Base-by-base conservation (phyloP, 2,113 vertebrate genomes). In the Furnarius figulus region DNA sequence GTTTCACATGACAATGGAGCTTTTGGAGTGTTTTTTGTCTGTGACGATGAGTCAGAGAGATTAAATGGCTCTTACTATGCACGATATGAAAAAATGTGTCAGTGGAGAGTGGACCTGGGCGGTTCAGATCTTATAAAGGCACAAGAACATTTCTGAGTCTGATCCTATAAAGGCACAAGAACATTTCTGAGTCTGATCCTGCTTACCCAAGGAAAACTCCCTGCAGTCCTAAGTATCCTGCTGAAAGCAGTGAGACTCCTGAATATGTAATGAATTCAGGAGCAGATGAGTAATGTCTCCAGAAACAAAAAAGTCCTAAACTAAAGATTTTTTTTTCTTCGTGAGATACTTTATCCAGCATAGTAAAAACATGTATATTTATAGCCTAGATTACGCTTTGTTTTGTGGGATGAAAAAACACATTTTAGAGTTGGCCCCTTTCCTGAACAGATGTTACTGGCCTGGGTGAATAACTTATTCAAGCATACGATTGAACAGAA, bases 361-460 rank as follows among this genome's bases (percentile, higher is more conserved):
- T 24, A 87, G 52, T 91, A 92, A 97, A 95, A 95, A 22, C 70
- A 82, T 35, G 61, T 90, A 44, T 95, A 96, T 97, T 96, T 96
- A 96, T 94, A 96, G 96, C 90, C 87, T 87, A 96, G 93, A 95
- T 96, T 95, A 93, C 2, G 6, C 73, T 96, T 94, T 96, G 93
- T 94, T 96, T 95, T 92, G 86, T 89, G 58, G 65, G 86, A 94
- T 82, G 92, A 96, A 96, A 96, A 97, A 94, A 44, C 80, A 93
- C 90, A 73, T 96, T 96, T 96, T 93, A 62, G 89, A 93, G n/a
- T 90, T 96, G 96, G 96, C 92, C 66, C 49, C 80, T 92, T 94
- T 96, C 95, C 96, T 92, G 88, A 96, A 87, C 93, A 96, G 95
- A 96, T 94, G 95, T 96, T 96, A 92, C 76, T 97, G 95, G 96